These are phyloP conservation scores for Agrypnia vestita DNA, from an alignment of 1,140 invertebrate species.

Conservation along the genomic window DNA sequence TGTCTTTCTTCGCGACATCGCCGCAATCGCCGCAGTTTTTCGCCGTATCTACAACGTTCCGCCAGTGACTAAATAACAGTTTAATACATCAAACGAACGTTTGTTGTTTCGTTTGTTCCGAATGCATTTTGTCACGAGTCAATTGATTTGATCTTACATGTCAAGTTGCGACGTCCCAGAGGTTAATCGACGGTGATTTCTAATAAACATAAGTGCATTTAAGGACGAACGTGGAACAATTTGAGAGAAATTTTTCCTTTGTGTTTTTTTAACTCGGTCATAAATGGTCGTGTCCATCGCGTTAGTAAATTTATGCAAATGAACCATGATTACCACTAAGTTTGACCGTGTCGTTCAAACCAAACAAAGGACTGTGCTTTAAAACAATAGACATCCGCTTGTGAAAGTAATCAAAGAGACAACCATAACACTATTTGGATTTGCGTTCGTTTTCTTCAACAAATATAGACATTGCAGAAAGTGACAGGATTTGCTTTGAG, in stretches of 20 bases:
- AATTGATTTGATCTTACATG: neutral
- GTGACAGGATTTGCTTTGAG: too few species aligned
- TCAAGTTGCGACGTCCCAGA: neutral
- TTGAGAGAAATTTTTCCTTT: slow-evolving; percentile 18
- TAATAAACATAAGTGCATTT: slow-evolving; percentile 9
- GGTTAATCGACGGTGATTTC: slow-evolving; percentile 8
- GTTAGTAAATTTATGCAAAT: slow-evolving; percentile 20
- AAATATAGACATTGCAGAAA: too few species aligned
- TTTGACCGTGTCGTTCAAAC: neutral
- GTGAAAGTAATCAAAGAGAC: slow-evolving; percentile 37
- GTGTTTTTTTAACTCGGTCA: neutral
- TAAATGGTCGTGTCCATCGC: neutral
- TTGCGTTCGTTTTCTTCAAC: too few species aligned
- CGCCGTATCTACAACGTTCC: too few species aligned
- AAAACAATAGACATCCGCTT: slow-evolving; percentile 21
- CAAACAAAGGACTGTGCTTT: slow-evolving; percentile 27
- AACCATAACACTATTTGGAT: slow-evolving; percentile 21
- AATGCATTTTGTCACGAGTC: neutral
- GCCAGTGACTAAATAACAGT: too few species aligned
- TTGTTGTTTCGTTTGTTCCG: too few species aligned
- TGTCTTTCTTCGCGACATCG: slow-evolving; percentile 1
- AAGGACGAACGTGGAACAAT: slow-evolving; percentile 20
- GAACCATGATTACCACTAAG: neutral
- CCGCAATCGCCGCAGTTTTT: too few species aligned
- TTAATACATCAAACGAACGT: too few species aligned